A percentile compares a stretch with the other conserved stretches of the same genome.
Conservation (phyloP, 2,797 vertebrate genomes). For the Cyclura pinguis region DNA sequence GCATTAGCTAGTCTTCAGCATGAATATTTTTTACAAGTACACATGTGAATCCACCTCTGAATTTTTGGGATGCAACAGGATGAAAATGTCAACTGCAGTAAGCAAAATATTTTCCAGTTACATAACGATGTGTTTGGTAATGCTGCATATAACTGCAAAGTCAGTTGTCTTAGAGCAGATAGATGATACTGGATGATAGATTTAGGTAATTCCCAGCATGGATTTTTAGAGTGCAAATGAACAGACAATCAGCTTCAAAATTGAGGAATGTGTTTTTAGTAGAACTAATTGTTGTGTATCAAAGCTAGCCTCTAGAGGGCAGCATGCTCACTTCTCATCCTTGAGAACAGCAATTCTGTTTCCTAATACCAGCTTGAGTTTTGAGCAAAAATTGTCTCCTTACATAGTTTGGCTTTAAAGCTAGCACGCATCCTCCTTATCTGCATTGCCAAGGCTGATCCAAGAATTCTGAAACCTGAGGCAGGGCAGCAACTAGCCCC, state of each 20-base stretch:
- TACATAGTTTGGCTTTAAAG: neutral
- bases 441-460: neutral
- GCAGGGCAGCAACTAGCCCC: neutral
- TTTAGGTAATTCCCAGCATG: constrained; percentile 6
- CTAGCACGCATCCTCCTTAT: neutral
- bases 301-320: neutral
- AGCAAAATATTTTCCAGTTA: neutral
- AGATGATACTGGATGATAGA: constrained; percentile 40
- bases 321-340: neutral
- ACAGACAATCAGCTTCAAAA: neutral
- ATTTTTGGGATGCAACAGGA: too few relatives aligned
- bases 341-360: neutral
- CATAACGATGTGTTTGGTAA: neutral
- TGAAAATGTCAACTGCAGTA: neutral
- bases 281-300: neutral
- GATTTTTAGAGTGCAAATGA: neutral
- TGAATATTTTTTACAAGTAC: neutral
- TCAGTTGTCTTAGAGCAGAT: constrained; percentile 39
- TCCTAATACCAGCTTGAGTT: neutral
- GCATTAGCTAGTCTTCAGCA: neutral
- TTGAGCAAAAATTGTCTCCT: neutral
- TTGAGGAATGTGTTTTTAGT: neutral
- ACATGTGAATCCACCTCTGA: neutral
- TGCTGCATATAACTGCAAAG: constrained; percentile 31
- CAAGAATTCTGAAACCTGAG: neutral